phyloP scores from a whole-genome alignment of 2,113 vertebrate species.

The Prionailurus viverrinus region DNA sequence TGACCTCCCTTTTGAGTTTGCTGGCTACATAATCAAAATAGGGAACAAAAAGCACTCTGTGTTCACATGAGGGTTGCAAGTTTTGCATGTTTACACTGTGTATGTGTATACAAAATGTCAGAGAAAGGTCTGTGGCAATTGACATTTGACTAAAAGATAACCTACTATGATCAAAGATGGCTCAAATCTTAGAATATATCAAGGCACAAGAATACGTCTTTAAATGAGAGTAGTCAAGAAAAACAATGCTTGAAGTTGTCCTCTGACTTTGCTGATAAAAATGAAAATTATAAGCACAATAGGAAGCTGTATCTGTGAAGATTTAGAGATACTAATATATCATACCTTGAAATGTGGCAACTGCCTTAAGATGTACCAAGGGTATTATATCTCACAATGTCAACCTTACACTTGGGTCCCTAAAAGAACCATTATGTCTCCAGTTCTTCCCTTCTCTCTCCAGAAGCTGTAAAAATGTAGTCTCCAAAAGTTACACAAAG shows the following conservation, averaged over 20 bases:
- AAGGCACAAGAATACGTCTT: neutral
- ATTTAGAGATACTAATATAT: neutral
- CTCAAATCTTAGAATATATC: neutral
- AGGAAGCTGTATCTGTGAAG: neutral
- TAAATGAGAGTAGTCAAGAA: constrained; percentile 33
- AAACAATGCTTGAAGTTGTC: neutral
- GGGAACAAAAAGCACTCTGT: neutral
- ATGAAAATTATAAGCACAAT: neutral
- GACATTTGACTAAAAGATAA: constrained; percentile 5
- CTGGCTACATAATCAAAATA: constrained; percentile 1
- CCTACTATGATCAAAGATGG: neutral
- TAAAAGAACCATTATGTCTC: neutral
- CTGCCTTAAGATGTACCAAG: neutral
- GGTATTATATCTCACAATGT: neutral
- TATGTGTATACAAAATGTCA: neutral
- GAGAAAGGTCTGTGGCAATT: neutral
- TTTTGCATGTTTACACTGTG: constrained; percentile 6
- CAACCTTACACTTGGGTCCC: neutral
- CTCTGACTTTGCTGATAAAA: neutral
- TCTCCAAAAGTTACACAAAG: neutral
- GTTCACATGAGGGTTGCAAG: neutral
- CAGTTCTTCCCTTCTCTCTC: neutral
- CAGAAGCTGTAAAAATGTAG: neutral
- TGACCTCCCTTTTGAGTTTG: neutral
- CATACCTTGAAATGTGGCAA: neutral